These are phyloP conservation scores for Poicephalus gulielmi DNA, from an alignment of 2,113 vertebrate genomes.

Conservation along the genomic window DNA sequence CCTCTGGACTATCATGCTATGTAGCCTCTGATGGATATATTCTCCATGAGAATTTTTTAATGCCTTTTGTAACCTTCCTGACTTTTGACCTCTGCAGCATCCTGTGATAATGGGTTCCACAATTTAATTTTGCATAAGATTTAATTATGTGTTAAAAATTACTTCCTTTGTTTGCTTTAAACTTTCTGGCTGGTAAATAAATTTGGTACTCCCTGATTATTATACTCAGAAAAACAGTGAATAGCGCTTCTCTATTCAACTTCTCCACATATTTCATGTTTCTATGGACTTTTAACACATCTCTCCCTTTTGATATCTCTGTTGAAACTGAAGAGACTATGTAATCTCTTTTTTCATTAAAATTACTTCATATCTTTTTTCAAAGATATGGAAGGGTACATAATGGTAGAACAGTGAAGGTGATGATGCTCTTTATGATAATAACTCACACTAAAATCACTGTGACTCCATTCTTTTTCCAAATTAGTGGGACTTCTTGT, in stretches of 20 bases:
- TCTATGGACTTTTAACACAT: neutral
- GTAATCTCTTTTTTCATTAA: neutral
- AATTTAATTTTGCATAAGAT: conserved; percentile 16
- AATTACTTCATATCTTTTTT: neutral
- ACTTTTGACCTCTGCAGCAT: conserved; percentile 26
- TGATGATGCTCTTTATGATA: neutral
- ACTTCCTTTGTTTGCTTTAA: conserved; percentile 46
- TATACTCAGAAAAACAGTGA: neutral
- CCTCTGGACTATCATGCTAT: neutral
- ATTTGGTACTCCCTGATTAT: neutral
- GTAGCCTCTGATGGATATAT: neutral
- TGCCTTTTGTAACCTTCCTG: neutral
- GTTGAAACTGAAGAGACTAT: neutral
- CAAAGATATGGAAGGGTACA: neutral
- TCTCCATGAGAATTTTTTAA: neutral
- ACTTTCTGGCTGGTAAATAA: conserved; percentile 16
- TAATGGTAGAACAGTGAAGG: neutral
- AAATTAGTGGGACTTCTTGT: neutral
- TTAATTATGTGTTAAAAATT: conserved; percentile 31
- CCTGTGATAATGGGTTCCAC: neutral
- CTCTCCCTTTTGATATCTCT: neutral
- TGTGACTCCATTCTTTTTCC: neutral
- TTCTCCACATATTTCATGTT: neutral
- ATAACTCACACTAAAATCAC: neutral
- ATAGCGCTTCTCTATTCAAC: neutral